Conservation (phyloP, 2,797 vertebrate genomes). For the Nasua narica region DNA sequence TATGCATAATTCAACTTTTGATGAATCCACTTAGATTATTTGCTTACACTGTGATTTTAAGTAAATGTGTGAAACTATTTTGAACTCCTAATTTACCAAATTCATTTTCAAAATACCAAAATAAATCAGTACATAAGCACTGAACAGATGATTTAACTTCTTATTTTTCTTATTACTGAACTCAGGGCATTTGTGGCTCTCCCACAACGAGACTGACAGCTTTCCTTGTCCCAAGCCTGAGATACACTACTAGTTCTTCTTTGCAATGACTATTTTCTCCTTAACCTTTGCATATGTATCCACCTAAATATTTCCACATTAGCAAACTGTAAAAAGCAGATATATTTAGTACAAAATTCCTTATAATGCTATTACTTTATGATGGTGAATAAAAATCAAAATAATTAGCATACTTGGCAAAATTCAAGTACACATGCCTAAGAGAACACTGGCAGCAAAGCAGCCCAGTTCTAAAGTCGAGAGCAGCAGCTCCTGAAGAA, state of each 20-base stretch:
- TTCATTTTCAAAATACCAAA: conserved; percentile 38
- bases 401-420: background rate
- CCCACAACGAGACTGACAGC: background rate
- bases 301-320: background rate
- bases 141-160: background rate
- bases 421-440: background rate
- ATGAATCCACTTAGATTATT: conserved; percentile 30
- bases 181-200: background rate
- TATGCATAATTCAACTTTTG: background rate
- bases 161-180: conserved; percentile 11
- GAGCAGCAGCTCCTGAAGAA: background rate
- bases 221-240: background rate
- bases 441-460: background rate
- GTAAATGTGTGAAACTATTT: conserved; percentile 13
- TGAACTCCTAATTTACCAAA: conserved; percentile 12
- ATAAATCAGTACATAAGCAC: background rate
- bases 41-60: conserved; percentile 9
- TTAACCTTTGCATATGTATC: background rate
- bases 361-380: background rate
- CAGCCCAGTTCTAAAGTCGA: background rate
- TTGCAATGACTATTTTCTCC: background rate
- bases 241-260: background rate
- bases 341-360: background rate
- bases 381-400: background rate
- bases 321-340: background rate